A percentile compares a stretch with the other conserved stretches of the same genome.
Evolutionary conservation across 2,888 invertebrate genomes (phyloP).

Genomic region (Synergus laeviventris): DNA sequence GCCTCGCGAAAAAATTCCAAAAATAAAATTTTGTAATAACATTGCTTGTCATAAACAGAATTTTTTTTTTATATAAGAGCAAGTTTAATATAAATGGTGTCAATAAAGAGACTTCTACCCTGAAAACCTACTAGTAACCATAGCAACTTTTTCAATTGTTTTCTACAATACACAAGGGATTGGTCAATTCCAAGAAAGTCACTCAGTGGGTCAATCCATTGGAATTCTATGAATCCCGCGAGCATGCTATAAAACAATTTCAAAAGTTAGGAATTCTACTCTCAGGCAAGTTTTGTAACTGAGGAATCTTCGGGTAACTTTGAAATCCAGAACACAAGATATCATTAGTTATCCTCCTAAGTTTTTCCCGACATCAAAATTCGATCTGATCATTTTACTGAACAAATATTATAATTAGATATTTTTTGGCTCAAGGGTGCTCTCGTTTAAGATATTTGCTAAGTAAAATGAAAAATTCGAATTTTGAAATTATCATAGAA

Average conservation of each 20-base stretch:
- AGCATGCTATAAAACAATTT: conserved; percentile 24
- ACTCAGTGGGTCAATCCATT: conserved; percentile 1
- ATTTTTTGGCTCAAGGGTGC: no score
- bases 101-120: neutral
- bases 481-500: no score
- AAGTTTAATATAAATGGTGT: neutral
- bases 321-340: conserved; percentile 23
- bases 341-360: conserved; percentile 18
- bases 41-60: no score
- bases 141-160: conserved; percentile 13
- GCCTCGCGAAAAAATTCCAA: neutral
- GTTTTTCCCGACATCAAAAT: neutral
- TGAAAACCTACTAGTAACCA: neutral
- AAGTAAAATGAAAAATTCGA: no score
- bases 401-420: no score
- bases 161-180: neutral
- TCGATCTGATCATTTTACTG: no score
- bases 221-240: conserved; percentile 37
- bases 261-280: conserved; percentile 19
- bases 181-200: conserved; percentile 4
- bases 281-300: conserved; percentile 7
- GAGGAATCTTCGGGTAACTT: conserved; percentile 18
- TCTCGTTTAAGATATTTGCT: neutral
- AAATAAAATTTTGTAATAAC: no score
- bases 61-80: neutral